Evolutionary conservation across 2,888 invertebrate species (phyloP).

Genomic region (Agrilus mali): DNA sequence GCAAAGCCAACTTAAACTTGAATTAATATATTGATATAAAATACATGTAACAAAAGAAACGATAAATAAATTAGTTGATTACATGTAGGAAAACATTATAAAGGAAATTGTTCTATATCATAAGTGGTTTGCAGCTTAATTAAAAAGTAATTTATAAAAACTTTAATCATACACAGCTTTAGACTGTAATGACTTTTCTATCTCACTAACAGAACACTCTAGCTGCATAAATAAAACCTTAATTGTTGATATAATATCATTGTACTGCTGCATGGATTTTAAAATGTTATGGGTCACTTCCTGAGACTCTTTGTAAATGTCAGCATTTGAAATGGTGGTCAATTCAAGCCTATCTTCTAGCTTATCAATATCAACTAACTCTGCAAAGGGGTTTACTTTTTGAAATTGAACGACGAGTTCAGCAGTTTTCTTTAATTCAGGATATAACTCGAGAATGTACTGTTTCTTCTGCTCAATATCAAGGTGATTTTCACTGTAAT

Average conservation of each 20-base stretch:
- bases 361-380: constrained; percentile 34
- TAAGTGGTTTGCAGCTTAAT: too few species aligned
- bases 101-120: too few species aligned
- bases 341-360: constrained; percentile 32
- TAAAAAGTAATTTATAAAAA: background rate
- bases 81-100: background rate
- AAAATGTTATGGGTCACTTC: constrained; percentile 30
- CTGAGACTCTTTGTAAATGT: constrained; percentile 31
- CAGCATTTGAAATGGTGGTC: constrained; percentile 30
- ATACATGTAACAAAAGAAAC: background rate
- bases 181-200: constrained; percentile 32
- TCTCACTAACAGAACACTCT: constrained; percentile 32
- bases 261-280: constrained; percentile 35
- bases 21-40: background rate
- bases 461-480: constrained; percentile 36
- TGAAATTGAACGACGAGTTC: constrained; percentile 30
- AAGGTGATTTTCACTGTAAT: constrained; percentile 32
- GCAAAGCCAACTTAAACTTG: background rate
- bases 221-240: constrained; percentile 35
- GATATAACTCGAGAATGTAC: constrained; percentile 33
- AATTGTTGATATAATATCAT: constrained; percentile 35
- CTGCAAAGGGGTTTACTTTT: constrained; percentile 30
- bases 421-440: constrained; percentile 33
- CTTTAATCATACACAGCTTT: constrained; percentile 23
- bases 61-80: background rate